A percentile compares a stretch with the other conserved stretches of the same genome.
phyloP scores from a whole-genome alignment of 1,140 invertebrate species.

The Neodiprion virginianus region DNA sequence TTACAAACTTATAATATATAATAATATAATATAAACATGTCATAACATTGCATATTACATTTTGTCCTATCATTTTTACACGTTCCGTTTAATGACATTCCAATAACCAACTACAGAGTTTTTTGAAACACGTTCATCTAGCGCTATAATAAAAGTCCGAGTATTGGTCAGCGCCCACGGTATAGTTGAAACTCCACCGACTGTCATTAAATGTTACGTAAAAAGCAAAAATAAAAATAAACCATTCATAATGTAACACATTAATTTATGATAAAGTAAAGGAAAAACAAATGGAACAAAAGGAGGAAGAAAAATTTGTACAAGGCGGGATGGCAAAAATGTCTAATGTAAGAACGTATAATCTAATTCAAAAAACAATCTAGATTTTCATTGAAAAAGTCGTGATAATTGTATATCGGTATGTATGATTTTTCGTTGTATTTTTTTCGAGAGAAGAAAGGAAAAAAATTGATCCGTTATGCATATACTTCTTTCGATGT shows the following conservation, averaged over 20 bases:
- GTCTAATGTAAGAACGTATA: slow-evolving; percentile 40
- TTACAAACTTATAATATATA: not conserved
- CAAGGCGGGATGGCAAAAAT: slow-evolving; percentile 45
- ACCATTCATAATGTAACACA: slow-evolving; percentile 24
- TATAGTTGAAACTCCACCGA: too few relatives aligned
- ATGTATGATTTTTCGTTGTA: too few relatives aligned
- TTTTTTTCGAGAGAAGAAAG: not conserved
- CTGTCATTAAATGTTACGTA: slow-evolving; percentile 9
- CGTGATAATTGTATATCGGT: too few relatives aligned
- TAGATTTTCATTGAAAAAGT: too few relatives aligned
- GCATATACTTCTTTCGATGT: not conserved
- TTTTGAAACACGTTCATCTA: too few relatives aligned
- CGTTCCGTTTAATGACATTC: too few relatives aligned
- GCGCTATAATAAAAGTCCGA: too few relatives aligned
- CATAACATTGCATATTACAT: too few relatives aligned
- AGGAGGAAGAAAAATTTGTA: slow-evolving; percentile 7
- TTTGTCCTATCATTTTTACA: too few relatives aligned
- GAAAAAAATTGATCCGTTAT: not conserved
- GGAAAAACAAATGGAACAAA: not conserved
- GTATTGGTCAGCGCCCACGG: too few relatives aligned
- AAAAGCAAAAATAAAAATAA: slow-evolving; percentile 19
- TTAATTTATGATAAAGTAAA: not conserved
- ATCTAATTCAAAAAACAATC: slow-evolving; percentile 25
- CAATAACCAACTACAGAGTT: too few relatives aligned
- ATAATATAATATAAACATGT: not conserved